Percentiles rank a stretch among this genome's conserved stretches.
Conservation (phyloP, 1,140 invertebrate genomes). For the Sitobion miscanthi region DNA sequence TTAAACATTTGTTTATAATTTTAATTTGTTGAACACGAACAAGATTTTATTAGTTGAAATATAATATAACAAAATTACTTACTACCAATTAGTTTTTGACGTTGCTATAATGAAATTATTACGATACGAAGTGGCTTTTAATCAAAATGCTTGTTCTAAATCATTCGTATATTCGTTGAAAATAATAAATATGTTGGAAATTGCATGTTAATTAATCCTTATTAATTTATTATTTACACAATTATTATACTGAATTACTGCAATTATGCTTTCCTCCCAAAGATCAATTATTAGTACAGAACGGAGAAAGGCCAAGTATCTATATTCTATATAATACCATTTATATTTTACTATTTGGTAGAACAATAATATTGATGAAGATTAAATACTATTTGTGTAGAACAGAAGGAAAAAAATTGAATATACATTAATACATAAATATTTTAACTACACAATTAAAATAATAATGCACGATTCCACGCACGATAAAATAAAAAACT, state of each 20-base stretch:
- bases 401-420: not conserved
- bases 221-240: not conserved
- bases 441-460: too few relatives aligned
- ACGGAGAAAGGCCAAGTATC: too few relatives aligned
- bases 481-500: too few relatives aligned
- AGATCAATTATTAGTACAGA: not conserved
- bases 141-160: not conserved
- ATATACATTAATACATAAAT: too few relatives aligned
- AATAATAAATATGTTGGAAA: not conserved
- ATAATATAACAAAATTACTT: not conserved
- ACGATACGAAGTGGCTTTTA: not conserved
- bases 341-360: not conserved
- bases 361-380: not conserved
- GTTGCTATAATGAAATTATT: not conserved
- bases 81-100: not conserved
- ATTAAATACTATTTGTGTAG: not conserved
- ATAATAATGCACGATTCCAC: too few relatives aligned
- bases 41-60: not conserved
- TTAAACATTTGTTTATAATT: not conserved
- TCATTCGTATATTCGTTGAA: not conserved
- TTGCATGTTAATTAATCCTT: not conserved
- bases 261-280: not conserved
- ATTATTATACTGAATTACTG: not conserved
- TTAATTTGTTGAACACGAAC: not conserved
- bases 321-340: not conserved